A percentile compares a stretch with the other conserved stretches of the same genome.
These are phyloP conservation scores for Plectrocnemia conspersa DNA, from an alignment of 1,140 invertebrate species.

Conservation along the genomic window DNA sequence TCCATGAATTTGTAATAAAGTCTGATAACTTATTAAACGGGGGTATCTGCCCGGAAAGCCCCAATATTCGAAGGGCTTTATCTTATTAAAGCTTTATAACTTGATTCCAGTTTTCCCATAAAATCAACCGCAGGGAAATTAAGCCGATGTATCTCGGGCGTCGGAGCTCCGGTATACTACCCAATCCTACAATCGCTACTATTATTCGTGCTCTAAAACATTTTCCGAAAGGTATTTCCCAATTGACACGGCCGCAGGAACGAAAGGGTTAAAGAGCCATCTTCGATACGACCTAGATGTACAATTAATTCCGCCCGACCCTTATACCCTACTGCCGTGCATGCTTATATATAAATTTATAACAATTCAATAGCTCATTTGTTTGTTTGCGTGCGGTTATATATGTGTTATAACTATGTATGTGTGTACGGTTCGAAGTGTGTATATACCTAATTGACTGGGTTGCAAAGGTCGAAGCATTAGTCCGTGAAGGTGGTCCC, in stretches of 20 bases:
- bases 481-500: conserved; percentile 24
- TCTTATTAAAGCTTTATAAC: conserved; percentile 26
- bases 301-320: conserved; percentile 26
- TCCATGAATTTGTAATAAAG: conserved; percentile 7
- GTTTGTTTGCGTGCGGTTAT: too few relatives aligned
- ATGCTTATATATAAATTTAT: too few relatives aligned
- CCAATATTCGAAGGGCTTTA: conserved; percentile 23
- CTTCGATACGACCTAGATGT: conserved; percentile 16
- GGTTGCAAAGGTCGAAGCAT: conserved; percentile 23
- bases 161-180: conserved; percentile 1
- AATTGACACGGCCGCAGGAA: conserved; percentile 24
- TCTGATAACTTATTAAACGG: conserved; percentile 14
- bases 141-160: conserved; percentile 19
- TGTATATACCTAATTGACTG: conserved; percentile 20
- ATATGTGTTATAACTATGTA: too few relatives aligned
- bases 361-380: too few relatives aligned
- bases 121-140: conserved; percentile 26
- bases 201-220: conserved; percentile 24
- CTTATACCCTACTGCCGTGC: too few relatives aligned
- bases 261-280: conserved; percentile 24
- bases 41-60: conserved; percentile 10
- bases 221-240: conserved; percentile 25
- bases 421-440: background rate
- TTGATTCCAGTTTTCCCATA: conserved; percentile 26
- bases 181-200: conserved; percentile 19